Percentiles rank a stretch among this genome's conserved stretches.
Evolutionary conservation across 2,888 invertebrate genomes (phyloP).

Genomic region (Drosophila conformis): DNA sequence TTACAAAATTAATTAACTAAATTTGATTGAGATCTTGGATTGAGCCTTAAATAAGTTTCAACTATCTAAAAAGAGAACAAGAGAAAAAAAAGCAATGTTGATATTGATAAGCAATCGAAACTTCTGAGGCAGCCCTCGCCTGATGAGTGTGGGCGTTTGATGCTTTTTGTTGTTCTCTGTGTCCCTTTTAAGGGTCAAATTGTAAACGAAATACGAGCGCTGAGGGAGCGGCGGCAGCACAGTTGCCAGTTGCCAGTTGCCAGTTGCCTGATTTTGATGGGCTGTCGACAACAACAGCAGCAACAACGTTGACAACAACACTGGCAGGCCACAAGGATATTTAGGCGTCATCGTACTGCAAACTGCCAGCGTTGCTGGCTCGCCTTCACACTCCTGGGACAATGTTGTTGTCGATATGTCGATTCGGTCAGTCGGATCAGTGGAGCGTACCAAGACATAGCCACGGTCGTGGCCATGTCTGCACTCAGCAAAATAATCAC

Average conservation of each 20-base stretch:
- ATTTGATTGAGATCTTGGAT: not conserved
- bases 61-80: not conserved
- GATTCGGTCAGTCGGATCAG: slow-evolving; percentile 62
- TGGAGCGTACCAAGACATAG: slow-evolving; percentile 43
- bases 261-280: slow-evolving; percentile 67
- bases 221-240: slow-evolving; percentile 52
- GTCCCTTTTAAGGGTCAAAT: slow-evolving; percentile 75
- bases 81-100: not conserved
- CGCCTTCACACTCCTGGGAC: slow-evolving; percentile 56
- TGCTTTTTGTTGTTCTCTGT: slow-evolving; percentile 48
- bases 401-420: slow-evolving; percentile 74
- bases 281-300: slow-evolving; percentile 61
- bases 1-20: not conserved
- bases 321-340: slow-evolving; percentile 63
- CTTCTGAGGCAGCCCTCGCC: slow-evolving; percentile 18
- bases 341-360: slow-evolving; percentile 62
- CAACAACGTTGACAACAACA: slow-evolving; percentile 48
- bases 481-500: not conserved
- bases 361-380: slow-evolving; percentile 56
- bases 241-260: slow-evolving; percentile 11
- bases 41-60: not conserved
- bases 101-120: not conserved
- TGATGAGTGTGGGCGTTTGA: slow-evolving; percentile 26
- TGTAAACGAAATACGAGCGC: slow-evolving; percentile 77
- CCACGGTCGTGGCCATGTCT: slow-evolving; percentile 28